Conservation (phyloP, 2,888 invertebrate genomes). For the Platycnemis pennipes region DNA sequence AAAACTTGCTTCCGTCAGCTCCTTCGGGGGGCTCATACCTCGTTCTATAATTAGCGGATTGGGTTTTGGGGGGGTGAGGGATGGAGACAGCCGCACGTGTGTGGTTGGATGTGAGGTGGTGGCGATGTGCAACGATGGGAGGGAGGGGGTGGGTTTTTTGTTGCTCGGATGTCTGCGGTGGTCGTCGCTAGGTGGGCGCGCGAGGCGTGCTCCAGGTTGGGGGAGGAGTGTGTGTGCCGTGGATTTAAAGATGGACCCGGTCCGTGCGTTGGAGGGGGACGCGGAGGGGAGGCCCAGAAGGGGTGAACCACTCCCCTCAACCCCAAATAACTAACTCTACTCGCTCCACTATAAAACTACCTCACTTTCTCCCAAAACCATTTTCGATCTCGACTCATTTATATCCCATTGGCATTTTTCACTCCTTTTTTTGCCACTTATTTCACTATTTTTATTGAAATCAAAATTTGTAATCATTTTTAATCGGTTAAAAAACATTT, state of each 20-base stretch:
- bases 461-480: too few relatives aligned
- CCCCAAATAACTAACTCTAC: not conserved
- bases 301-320: not conserved
- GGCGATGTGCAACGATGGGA: not conserved
- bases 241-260: not conserved
- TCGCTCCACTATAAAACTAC: not conserved
- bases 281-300: not conserved
- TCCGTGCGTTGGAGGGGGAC: not conserved
- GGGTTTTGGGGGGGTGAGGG: not conserved
- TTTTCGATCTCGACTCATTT: too few relatives aligned
- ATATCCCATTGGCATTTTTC: too few relatives aligned
- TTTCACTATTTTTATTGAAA: too few relatives aligned
- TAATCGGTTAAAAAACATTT: too few relatives aligned
- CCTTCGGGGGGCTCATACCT: constrained; percentile 55
- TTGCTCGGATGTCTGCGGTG: too few relatives aligned
- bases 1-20: constrained; percentile 56
- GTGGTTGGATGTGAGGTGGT: not conserved
- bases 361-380: not conserved
- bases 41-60: constrained; percentile 60
- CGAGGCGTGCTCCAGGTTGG: not conserved
- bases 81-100: not conserved
- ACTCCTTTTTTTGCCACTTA: too few relatives aligned
- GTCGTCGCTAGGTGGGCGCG: not conserved
- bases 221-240: constrained; percentile 11
- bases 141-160: too few relatives aligned